Conservation (phyloP, 1,140 invertebrate genomes). For the Mycetomoellerius zeteki region DNA sequence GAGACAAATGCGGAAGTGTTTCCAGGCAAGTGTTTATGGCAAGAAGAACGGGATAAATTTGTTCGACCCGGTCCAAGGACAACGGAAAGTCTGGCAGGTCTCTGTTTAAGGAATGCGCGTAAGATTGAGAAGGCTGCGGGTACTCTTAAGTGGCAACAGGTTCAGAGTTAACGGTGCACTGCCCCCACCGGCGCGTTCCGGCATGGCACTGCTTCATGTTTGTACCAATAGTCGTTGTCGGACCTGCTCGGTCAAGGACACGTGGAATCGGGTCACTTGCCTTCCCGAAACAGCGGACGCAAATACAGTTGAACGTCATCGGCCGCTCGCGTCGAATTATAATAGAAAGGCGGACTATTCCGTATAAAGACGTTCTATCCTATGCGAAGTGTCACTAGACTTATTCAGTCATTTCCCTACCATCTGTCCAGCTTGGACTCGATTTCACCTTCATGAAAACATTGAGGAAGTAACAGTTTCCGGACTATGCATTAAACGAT, state of each 20-base stretch:
- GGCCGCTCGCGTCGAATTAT: not conserved
- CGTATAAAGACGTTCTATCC: not conserved
- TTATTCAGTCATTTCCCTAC: not conserved
- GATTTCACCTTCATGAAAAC: not conserved
- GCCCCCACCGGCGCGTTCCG: constrained; percentile 62
- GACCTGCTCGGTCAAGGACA: constrained; percentile 78
- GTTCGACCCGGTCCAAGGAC: constrained; percentile 34
- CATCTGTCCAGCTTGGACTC: constrained; percentile 2
- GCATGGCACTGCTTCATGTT: constrained; percentile 55
- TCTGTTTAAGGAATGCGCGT: constrained; percentile 67
- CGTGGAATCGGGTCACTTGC: constrained; percentile 67
- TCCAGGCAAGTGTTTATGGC: not conserved
- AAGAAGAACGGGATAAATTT: constrained; percentile 17
- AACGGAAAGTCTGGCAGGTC: constrained; percentile 32
- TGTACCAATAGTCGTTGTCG: constrained; percentile 34
- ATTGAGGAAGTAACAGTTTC: not conserved
- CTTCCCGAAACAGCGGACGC: constrained; percentile 60
- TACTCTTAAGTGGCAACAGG: constrained; percentile 73
- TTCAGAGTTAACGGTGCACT: constrained; percentile 78
- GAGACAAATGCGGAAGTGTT: not conserved
- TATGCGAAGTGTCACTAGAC: not conserved
- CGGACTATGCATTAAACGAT: not conserved
- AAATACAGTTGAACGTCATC: constrained; percentile 4
- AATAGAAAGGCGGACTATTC: not conserved
- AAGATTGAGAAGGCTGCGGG: constrained; percentile 68